phyloP scores from a whole-genome alignment of 2,888 invertebrate species.

The Diarsia brunnea region DNA sequence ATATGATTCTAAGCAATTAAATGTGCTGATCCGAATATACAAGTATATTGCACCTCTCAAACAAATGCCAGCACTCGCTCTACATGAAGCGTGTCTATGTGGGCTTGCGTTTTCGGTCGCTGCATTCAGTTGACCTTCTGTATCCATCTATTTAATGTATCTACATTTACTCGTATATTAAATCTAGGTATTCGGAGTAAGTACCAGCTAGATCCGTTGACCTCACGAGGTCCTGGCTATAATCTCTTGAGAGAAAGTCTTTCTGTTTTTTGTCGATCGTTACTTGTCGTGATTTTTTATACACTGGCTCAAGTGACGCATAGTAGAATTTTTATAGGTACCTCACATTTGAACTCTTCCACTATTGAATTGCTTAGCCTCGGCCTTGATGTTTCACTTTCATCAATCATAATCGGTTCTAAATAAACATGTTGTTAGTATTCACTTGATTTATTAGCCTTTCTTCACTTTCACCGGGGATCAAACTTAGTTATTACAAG shows the following conservation, averaged over 20 bases:
- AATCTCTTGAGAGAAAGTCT: conserved; percentile 37
- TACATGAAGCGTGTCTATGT: background rate
- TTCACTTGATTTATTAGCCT: conserved; percentile 1
- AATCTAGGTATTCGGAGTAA: conserved; percentile 31
- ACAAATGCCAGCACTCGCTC: background rate
- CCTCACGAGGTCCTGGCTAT: conserved; percentile 8
- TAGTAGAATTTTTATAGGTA: conserved; percentile 17
- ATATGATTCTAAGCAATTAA: background rate
- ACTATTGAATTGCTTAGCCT: too few species aligned
- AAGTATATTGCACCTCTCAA: background rate
- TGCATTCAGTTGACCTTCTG: background rate
- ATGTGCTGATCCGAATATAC: background rate
- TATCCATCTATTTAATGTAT: background rate
- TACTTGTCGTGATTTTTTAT: conserved; percentile 19
- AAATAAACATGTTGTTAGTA: background rate
- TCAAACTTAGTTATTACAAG: background rate
- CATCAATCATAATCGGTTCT: background rate
- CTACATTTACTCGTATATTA: conserved; percentile 15
- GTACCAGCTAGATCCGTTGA: conserved; percentile 24
- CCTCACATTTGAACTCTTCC: conserved; percentile 73
- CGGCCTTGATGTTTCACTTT: conserved; percentile 10
- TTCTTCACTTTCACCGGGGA: conserved; percentile 1
- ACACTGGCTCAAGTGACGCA: background rate
- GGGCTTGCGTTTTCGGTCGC: background rate
- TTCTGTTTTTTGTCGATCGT: conserved; percentile 36